A percentile compares a stretch with the other conserved stretches of the same genome.
Evolutionary conservation across 2,113 vertebrate genomes (phyloP).

Genomic region (Vulpes vulpes): DNA sequence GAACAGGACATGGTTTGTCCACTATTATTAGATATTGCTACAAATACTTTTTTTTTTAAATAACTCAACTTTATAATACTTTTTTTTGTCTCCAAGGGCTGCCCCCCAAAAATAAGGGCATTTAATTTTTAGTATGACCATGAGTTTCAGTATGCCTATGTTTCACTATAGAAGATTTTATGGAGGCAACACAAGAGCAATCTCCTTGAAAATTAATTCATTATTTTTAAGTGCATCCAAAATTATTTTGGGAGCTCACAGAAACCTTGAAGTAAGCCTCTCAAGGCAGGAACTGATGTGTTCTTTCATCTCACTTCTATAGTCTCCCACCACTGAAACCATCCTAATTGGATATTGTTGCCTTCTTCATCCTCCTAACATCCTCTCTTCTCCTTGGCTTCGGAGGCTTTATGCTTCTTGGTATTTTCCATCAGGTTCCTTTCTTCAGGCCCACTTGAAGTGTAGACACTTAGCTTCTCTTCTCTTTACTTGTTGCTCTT

Average conservation of each 20-base stretch:
- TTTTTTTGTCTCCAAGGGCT: slow-evolving; percentile 16
- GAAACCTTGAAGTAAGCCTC: slow-evolving; percentile 21
- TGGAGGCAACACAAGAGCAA: background rate
- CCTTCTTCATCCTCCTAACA: background rate
- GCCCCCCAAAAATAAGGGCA: background rate
- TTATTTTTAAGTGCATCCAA: slow-evolving; percentile 37
- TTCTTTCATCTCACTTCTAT: background rate
- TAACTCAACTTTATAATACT: slow-evolving; percentile 29
- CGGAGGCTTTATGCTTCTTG: background rate
- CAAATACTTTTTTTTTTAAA: background rate
- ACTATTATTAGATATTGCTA: slow-evolving; percentile 15
- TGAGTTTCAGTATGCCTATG: background rate
- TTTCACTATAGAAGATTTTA: slow-evolving; percentile 32
- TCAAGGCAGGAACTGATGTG: background rate
- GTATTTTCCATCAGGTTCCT: background rate
- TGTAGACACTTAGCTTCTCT: background rate
- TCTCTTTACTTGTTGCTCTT: background rate
- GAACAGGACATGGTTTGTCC: background rate
- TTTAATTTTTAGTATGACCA: background rate
- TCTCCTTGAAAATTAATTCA: slow-evolving; percentile 10
- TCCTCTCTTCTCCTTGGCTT: background rate
- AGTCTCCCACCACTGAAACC: background rate
- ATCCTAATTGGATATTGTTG: background rate
- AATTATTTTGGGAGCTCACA: background rate
- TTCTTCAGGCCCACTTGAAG: background rate